phyloP scores from a whole-genome alignment of 1,140 invertebrate species.

The Telenomus remus region DNA sequence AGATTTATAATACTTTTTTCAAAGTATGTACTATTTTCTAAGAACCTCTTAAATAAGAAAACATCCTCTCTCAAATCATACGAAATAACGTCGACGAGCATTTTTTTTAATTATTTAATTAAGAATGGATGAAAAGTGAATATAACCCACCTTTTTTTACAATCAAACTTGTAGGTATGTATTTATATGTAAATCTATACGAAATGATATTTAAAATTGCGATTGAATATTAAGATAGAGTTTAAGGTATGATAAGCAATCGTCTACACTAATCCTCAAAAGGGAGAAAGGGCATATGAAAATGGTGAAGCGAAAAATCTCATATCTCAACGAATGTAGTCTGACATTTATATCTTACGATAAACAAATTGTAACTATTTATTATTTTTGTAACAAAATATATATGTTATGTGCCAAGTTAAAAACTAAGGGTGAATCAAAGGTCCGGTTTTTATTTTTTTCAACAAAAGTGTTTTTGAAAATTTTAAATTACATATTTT shows the following conservation, averaged over 20 bases:
- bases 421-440: too few relatives aligned
- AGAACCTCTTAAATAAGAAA: conserved; percentile 3
- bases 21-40: not conserved
- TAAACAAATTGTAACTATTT: too few relatives aligned
- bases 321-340: too few relatives aligned
- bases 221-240: conserved; percentile 24
- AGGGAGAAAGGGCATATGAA: conserved; percentile 29
- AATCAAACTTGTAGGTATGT: conserved; percentile 16
- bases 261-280: conserved; percentile 15
- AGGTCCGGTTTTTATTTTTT: too few relatives aligned
- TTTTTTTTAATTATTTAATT: conserved; percentile 26
- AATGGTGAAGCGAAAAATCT: too few relatives aligned
- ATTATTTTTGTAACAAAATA: too few relatives aligned
- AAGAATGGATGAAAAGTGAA: not conserved
- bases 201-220: conserved; percentile 33
- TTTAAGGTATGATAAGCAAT: conserved; percentile 6
- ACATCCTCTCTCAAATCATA: too few relatives aligned
- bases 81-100: too few relatives aligned
- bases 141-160: conserved; percentile 8
- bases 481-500: too few relatives aligned
- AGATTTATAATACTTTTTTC: conserved; percentile 27
- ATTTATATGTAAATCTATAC: conserved; percentile 42
- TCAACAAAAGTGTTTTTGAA: too few relatives aligned
- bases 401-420: too few relatives aligned
- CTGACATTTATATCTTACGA: too few relatives aligned